These are phyloP conservation scores for Drosophila sucinea DNA, from an alignment of 1,140 invertebrate species.

Conservation along the genomic window DNA sequence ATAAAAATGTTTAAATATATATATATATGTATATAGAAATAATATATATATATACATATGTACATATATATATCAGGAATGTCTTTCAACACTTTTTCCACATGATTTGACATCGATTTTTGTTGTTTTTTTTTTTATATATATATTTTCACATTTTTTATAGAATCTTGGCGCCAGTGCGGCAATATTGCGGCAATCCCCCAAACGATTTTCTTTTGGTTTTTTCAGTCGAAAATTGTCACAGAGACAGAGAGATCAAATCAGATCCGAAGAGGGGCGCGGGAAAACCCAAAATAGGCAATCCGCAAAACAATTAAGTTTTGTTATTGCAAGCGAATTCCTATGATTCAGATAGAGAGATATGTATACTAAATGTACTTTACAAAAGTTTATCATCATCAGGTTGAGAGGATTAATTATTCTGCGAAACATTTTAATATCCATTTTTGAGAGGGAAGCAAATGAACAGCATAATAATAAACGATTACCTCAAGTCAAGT, in stretches of 20 bases:
- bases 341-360: slow-evolving; percentile 55
- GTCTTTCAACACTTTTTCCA: slow-evolving; percentile 66
- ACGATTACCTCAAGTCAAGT: not conserved
- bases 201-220: slow-evolving; percentile 15
- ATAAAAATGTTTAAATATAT: slow-evolving; percentile 52
- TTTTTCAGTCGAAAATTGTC: slow-evolving; percentile 17
- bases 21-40: slow-evolving; percentile 48
- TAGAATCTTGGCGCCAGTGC: slow-evolving; percentile 71
- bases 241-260: not conserved
- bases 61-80: slow-evolving; percentile 40
- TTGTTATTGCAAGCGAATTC: slow-evolving; percentile 21
- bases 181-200: slow-evolving; percentile 62
- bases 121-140: slow-evolving; percentile 35
- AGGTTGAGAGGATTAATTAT: not conserved
- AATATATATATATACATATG: slow-evolving; percentile 26
- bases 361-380: slow-evolving; percentile 17
- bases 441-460: not conserved
- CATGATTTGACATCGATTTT: slow-evolving; percentile 55
- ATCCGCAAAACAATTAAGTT: slow-evolving; percentile 6
- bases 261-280: not conserved
- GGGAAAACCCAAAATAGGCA: slow-evolving; percentile 46
- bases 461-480: not conserved
- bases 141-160: slow-evolving; percentile 56
- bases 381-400: slow-evolving; percentile 24
- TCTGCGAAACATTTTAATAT: not conserved